Base-by-base conservation (phyloP, 2,113 vertebrate species). In the Irena cyanogastra region DNA sequence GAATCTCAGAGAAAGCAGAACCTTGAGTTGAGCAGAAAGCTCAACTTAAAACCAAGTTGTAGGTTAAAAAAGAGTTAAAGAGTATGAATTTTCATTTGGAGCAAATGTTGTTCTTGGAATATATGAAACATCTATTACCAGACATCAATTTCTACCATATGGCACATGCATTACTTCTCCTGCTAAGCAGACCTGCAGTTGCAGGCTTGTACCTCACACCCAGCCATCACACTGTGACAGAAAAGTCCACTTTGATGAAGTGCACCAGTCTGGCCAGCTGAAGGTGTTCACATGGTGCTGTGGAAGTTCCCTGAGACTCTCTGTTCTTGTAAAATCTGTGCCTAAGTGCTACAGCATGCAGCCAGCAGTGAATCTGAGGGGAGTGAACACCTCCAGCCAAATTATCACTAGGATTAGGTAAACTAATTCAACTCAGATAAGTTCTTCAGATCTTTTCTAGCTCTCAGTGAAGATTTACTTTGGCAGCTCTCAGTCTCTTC, bases 101-200 rank as follows among this genome's bases (percentile, higher is more conserved):
- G 78, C 35, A 76, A 95, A 79, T 85, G 47, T 91, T 92, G 70
- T 79, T 83, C 94, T 93, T 95, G 95, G 95, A 96, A 91, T 94
- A 82, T 31, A 87, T 77, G 81, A 91, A 91, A 82, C 92, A 83
- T 95, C 93, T 87, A 87, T 93, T 92, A 94, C 49, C 84, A 97
- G 87, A 39, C 92, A 93, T 82, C 88, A 83, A 84, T 89, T 86
- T 49, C 90, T 93, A 92, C 86, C 93, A 94, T 83, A 90, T 90
- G 95, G 92, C 60, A 22, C 21, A 30, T 16, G 82, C 85, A 64
- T 95, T 95, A 84, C 77, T 89, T 59, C 77, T 88, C 47, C 65
- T 95, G 79, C 79, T 50, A 35, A 70, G 81, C 69, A 93, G 52
- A n/a, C 87, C 68, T 54, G 53, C 69, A 71, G 65, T 70, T 41